Evolutionary conservation across 2,113 vertebrate genomes (phyloP), one percentile per base, ranked within the genome.

Genomic region (Epinephelus cyanopodus): DNA sequence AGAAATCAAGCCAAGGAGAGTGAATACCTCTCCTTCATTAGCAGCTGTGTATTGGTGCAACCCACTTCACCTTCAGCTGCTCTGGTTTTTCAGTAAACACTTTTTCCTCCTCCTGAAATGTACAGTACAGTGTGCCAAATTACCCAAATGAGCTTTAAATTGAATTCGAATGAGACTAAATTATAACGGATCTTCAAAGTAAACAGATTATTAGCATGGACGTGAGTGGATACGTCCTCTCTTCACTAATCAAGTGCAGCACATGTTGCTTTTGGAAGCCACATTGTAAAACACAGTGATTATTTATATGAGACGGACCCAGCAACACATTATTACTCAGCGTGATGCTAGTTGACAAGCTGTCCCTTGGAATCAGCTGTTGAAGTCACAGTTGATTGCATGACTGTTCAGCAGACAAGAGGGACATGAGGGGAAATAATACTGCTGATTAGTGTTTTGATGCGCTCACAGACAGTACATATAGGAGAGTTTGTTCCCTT

Each of bases 331-430:
- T 75, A 85, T 81, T 80, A 77, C 81, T 89, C 87, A 88, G 87
- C 33, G 56, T 89, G 89, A 93, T 92, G 80, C 86, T 76, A 61
- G 69, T 75, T 92, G 92, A 92, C 90, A 92, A 81, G 84, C 87
- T 88, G 87, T 92, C 90, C 82, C 72, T 77, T 83, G 83, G 75
- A 86, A 90, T 93, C 81, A 92, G 68, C 85, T 78, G 81, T 76
- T 84, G 42, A 77, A 90, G 73, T 82, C 86, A 86, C 80, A 90
- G 82, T 68, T 90, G 85, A 88, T 76, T 48, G 80, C 73, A 56
- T 82, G 77, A 81, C 86, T 87, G 82, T 81, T 86, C 42, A 77
- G 79, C 65, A 81, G 64, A 84, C 77, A 61, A 82, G 86, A 64
- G 39, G 67, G 73, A 83, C 76, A 60, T 21, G 62, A 72, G 54